Percentiles rank a stretch among this genome's conserved stretches.
These are phyloP conservation scores for Hypercompe scribonia DNA, from an alignment of 2,888 invertebrate species.

Conservation along the genomic window DNA sequence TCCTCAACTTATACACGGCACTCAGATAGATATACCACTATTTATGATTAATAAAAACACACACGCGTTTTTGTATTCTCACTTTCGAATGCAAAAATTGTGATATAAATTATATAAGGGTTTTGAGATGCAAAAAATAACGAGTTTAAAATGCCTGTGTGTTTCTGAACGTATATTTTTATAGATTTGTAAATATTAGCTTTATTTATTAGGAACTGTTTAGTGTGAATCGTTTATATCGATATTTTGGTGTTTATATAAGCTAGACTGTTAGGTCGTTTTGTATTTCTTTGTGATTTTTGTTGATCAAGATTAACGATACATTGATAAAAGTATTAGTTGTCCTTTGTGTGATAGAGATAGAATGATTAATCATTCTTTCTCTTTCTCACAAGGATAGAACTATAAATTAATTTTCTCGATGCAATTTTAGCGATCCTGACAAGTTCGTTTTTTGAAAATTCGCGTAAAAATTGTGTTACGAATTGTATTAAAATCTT, in stretches of 20 bases:
- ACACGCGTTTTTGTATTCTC: conserved; percentile 10
- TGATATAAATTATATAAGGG: conserved; percentile 1
- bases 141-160: conserved; percentile 17
- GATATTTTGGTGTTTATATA: conserved; percentile 45
- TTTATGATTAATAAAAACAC: conserved; percentile 1
- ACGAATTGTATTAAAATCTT: conserved; percentile 33
- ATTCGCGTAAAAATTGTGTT: conserved; percentile 16
- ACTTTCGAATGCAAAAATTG: conserved; percentile 6
- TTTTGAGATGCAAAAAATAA: background rate
- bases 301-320: conserved; percentile 24
- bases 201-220: conserved; percentile 42
- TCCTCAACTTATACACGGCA: conserved; percentile 96
- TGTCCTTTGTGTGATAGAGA: conserved; percentile 23
- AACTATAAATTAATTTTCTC: background rate
- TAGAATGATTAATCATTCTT: conserved; percentile 19
- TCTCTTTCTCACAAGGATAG: conserved; percentile 20
- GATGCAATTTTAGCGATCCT: conserved; percentile 11
- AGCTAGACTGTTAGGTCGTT: conserved; percentile 44
- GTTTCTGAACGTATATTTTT: conserved; percentile 33
- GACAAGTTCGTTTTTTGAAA: conserved; percentile 20
- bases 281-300: conserved; percentile 34
- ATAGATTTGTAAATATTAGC: conserved; percentile 50
- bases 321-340: background rate
- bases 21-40: conserved; percentile 72
- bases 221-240: conserved; percentile 32